A percentile compares a stretch with the other conserved stretches of the same genome.
Conservation (phyloP, 2,797 vertebrate genomes). For the Champsocephalus esox region DNA sequence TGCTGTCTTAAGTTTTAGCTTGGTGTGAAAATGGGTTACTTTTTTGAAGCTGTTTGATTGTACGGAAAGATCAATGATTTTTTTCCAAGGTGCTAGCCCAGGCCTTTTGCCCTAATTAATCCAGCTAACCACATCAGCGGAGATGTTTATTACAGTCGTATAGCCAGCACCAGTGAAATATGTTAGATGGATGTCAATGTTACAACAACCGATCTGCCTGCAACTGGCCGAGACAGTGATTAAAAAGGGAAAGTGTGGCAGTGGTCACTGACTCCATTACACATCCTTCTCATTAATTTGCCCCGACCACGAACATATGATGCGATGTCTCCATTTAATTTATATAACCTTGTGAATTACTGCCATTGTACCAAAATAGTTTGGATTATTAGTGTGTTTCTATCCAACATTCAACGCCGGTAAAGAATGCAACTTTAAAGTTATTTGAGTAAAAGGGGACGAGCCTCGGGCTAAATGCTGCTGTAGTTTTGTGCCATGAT, state of each 20-base stretch:
- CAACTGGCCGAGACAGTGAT: slow-evolving; percentile 50
- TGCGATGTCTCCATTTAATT: slow-evolving; percentile 33
- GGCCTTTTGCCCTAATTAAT: slow-evolving; percentile 79
- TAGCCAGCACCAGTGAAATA: slow-evolving; percentile 5
- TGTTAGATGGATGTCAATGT: slow-evolving; percentile 26
- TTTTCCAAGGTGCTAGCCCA: slow-evolving; percentile 72
- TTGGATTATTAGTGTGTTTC: background rate
- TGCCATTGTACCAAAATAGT: background rate
- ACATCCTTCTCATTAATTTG: slow-evolving; percentile 72
- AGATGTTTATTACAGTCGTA: slow-evolving; percentile 29
- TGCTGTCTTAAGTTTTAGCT: slow-evolving; percentile 22
- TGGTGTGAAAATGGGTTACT: slow-evolving; percentile 56
- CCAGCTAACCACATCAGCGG: slow-evolving; percentile 51
- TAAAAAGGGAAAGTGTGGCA: slow-evolving; percentile 70
- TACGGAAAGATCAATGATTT: slow-evolving; percentile 69
- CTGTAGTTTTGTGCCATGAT: slow-evolving; percentile 22
- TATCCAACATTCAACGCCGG: background rate
- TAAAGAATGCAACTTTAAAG: slow-evolving; percentile 42
- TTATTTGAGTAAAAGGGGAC: slow-evolving; percentile 39
- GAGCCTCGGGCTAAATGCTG: slow-evolving; percentile 27
- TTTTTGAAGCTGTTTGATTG: slow-evolving; percentile 64
- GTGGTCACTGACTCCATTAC: slow-evolving; percentile 78
- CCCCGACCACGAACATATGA: slow-evolving; percentile 59
- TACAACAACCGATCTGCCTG: slow-evolving; percentile 35
- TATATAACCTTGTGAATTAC: background rate